phyloP scores from a whole-genome alignment of 23 tunicate species.

The Halocynthia roretzi region DNA sequence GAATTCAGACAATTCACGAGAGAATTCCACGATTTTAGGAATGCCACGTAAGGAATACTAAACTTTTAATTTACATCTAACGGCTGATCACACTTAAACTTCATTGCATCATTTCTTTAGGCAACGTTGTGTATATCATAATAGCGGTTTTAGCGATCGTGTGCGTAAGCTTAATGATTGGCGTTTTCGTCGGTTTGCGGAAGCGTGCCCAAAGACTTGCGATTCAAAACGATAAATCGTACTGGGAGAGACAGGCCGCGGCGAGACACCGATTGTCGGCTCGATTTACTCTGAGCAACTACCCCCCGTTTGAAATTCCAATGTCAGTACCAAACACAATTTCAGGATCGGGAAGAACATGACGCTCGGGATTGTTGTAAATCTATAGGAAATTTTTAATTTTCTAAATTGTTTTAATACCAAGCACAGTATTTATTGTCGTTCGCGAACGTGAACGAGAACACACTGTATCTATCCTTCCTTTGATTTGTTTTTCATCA shows the following conservation, averaged over 20 bases:
- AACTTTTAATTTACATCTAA: too few species aligned
- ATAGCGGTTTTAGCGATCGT: neutral
- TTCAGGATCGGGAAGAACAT: neutral
- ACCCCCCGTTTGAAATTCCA: constrained; percentile 22
- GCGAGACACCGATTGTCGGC: constrained; percentile 3
- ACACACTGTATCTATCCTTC: too few species aligned
- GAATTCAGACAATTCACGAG: too few species aligned
- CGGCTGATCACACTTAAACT: neutral
- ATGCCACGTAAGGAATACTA: neutral
- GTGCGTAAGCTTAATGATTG: neutral
- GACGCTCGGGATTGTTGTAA: neutral
- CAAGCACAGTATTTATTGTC: too few species aligned
- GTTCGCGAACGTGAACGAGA: too few species aligned
- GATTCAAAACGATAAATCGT: neutral
- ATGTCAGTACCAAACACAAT: constrained; percentile 23
- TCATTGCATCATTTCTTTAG: neutral
- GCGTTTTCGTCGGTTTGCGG: neutral
- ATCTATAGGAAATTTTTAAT: too few species aligned
- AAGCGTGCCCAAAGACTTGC: neutral
- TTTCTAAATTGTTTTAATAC: too few species aligned
- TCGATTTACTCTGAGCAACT: constrained; percentile 16
- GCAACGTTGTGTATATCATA: constrained; percentile 5
- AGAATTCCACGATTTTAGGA: neutral
- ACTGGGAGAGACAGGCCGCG: constrained; percentile 9
- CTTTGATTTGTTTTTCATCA: too few species aligned